Evolutionary conservation across 2,888 invertebrate genomes (phyloP), one percentile per base, ranked within the genome.

Genomic region (Julus scanicus): DNA sequence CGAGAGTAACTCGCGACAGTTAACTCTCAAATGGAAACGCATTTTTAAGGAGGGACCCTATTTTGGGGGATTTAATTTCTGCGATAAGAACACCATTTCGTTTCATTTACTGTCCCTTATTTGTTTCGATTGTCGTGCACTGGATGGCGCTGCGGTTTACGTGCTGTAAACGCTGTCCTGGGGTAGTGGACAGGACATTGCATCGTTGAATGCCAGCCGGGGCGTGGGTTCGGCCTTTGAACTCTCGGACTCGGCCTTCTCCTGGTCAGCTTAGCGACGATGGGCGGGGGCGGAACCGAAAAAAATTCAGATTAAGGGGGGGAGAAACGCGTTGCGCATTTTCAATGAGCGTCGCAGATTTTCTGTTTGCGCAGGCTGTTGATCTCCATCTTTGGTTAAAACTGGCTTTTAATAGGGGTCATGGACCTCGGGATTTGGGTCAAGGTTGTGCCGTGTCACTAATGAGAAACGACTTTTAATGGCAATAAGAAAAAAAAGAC

Each of bases 401-500:
- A 63, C 63, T 20, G 63, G 63, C 63, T 20, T 63, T 63, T 63
- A n/a, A 63, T 63, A 20, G 63, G 63, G 63, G 63, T 63, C 63
- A 63, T 63, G 63, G 63, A 63, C 63, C 63, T n/a, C 20, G n/a
- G n/a, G 20, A 63, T 63, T 63, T 63, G 63, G 63, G 63, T 63
- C 63, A 63, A 63, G 63, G 63, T 63, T 63, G 20, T 20, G n/a
- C 20, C 63, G 63, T 5, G 20, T 3, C 63, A 63, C 63, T 63
- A 63, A 63, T n/a, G 63, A 63, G 63, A 63, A 63, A 63, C n/a
- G 17, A 63, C 63, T 63, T n/a, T 63, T 63, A 63, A 63, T 63
- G 63, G n/a, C 63, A 5, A 2, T 4, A 3, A n/a, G 15, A 53
- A 53, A 53, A 48, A 48, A 48, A 48, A 48, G 48, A 53, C 15